A percentile compares a stretch with the other conserved stretches of the same genome.
These are phyloP conservation scores for Daktulosphaira vitifoliae DNA, from an alignment of 1,140 invertebrate species.

Conservation along the genomic window DNA sequence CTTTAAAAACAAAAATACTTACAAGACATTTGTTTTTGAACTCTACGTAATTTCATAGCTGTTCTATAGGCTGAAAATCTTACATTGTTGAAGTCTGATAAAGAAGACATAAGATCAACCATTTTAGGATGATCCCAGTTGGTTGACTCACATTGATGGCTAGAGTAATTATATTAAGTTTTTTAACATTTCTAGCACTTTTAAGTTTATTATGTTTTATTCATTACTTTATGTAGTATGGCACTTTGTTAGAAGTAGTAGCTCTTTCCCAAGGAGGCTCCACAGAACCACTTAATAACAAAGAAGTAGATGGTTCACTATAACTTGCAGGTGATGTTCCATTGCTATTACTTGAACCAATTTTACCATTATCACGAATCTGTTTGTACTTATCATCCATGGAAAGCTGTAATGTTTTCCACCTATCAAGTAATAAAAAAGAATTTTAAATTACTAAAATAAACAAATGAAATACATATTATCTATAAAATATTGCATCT, in stretches of 20 bases:
- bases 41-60: conserved; percentile 90
- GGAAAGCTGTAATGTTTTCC: conserved; percentile 64
- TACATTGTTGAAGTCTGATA: conserved; percentile 91
- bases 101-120: conserved; percentile 83
- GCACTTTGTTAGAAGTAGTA: conserved; percentile 88
- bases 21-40: conserved; percentile 85
- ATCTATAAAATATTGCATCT: background rate
- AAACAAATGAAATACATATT: background rate
- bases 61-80: conserved; percentile 97
- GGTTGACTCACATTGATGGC: conserved; percentile 87
- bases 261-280: conserved; percentile 91
- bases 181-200: background rate
- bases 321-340: conserved; percentile 49
- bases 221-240: conserved; percentile 93
- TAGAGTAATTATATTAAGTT: conserved; percentile 45
- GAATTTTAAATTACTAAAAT: background rate
- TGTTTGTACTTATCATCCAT: conserved; percentile 67
- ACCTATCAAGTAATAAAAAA: conserved; percentile 45
- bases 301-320: conserved; percentile 51
- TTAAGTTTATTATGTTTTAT: background rate
- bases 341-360: conserved; percentile 45
- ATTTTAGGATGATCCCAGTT: conserved; percentile 98
- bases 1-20: conserved; percentile 40
- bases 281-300: conserved; percentile 53
- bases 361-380: conserved; percentile 56